Percentiles rank a stretch among this genome's conserved stretches.
Conservation (phyloP, 2,797 vertebrate species). For the Mus minutoides region DNA sequence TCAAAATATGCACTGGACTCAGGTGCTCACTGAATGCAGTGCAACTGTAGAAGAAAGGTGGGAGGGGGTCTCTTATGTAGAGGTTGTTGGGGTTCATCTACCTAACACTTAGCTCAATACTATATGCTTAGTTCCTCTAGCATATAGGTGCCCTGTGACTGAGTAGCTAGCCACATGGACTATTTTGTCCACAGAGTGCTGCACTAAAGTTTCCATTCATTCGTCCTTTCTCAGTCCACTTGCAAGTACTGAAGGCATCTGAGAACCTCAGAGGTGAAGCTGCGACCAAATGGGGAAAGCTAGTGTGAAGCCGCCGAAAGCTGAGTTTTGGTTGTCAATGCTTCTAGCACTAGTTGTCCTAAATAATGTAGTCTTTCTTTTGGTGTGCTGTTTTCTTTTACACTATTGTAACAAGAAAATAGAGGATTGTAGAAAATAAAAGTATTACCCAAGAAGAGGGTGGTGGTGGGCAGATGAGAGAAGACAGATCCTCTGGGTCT, state of each 20-base stretch:
- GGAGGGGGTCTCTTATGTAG: neutral
- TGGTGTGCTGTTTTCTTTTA: neutral
- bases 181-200: neutral
- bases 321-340: neutral
- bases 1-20: neutral
- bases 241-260: neutral
- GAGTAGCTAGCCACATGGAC: neutral
- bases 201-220: neutral
- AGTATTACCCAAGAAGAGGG: neutral
- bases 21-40: neutral
- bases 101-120: neutral
- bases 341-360: neutral
- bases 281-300: neutral
- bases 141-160: neutral
- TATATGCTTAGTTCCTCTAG: neutral
- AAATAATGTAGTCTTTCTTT: neutral
- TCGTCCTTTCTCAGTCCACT: neutral
- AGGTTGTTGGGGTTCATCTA: neutral
- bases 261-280: neutral
- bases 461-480: neutral
- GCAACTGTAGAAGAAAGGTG: neutral
- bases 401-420: neutral
- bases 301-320: neutral
- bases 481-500: neutral
- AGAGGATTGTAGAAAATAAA: slow-evolving; percentile 15